Percentiles rank a stretch among this genome's conserved stretches.
Conservation (phyloP, 2,113 vertebrate species). For the Ammospiza nelsoni region DNA sequence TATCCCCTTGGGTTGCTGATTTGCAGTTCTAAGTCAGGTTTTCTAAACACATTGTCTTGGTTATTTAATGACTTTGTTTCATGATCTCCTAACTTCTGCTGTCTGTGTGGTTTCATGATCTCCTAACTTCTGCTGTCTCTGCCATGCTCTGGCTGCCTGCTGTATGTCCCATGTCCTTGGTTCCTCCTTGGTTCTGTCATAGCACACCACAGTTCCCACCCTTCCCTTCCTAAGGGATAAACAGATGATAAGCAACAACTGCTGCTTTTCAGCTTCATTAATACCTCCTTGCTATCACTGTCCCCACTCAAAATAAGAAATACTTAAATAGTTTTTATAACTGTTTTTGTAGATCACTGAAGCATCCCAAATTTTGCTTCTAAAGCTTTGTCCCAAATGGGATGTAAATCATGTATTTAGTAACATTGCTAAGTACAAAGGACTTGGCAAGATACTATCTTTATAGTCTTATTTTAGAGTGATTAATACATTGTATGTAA, state of each 20-base stretch:
- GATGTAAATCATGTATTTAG: slow-evolving; percentile 36
- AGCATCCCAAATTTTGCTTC: background rate
- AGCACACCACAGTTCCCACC: background rate
- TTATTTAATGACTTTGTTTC: background rate
- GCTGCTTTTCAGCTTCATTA: background rate
- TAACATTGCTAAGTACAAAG: slow-evolving; percentile 15
- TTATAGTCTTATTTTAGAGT: slow-evolving; percentile 52
- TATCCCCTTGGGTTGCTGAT: background rate
- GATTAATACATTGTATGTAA: slow-evolving; percentile 60
- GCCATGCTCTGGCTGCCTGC: background rate
- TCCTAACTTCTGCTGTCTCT: background rate
- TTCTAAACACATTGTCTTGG: background rate
- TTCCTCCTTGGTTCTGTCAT: background rate
- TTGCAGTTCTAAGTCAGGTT: background rate
- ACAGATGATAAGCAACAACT: background rate
- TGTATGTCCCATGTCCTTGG: background rate
- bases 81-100: background rate
- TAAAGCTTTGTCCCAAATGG: slow-evolving; percentile 32
- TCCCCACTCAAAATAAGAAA: background rate
- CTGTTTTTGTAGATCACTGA: background rate
- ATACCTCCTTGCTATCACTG: background rate
- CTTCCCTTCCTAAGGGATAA: background rate
- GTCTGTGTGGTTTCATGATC: background rate
- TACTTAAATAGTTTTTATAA: background rate
- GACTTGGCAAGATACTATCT: slow-evolving; percentile 33